Base-by-base conservation (phyloP, 2,113 vertebrate genomes). In the Psophia crepitans region DNA sequence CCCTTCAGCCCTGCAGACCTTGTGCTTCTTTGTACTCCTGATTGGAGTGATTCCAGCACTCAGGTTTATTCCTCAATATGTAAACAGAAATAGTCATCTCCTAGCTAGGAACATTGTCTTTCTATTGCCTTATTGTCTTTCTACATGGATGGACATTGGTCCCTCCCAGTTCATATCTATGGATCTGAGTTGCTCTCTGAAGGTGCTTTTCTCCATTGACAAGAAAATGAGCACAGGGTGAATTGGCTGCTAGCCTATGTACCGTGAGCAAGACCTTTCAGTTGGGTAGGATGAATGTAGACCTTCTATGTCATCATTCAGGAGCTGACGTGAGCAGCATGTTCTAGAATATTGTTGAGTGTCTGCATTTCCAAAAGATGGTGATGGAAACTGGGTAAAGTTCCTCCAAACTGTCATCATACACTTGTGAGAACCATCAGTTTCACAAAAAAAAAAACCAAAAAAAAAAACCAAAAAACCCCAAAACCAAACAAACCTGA, bases 41-140 rank as follows among this genome's bases (percentile, higher is more conserved):
- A 5, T 3, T 56, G 33, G 54, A 76, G 4, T 27, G 11, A 9
- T 18, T 33, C 30, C 77, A 74, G 44, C 48, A 5, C 54, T 68
- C 30, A 5, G 49, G 6, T 16, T 56, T n/a, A 8, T 4, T 64
- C 44, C 48, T 43, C 1, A 1, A 13, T 43, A 6, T 3, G 1
- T 20, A 39, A 63, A 8, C 15, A 84, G 76, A 24, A 70, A 39
- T 2, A 37, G 32, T 28, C 19, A 35, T 21, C 21, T 79, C 13
- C 56, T 58, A 33, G 22, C 4, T 9, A 6, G 2, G 18, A 43
- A 8, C 27, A 2, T 4, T 15, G 26, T 11, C 65, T n/a, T n/a
- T n/a, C n/a, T n/a, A n/a, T n/a, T n/a, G 23, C 61, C 28, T 37
- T 27, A 11, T 27, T 54, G 13, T 39, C 44, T 48, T 65, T 51